phyloP scores from a whole-genome alignment of 2,797 vertebrate genomes.

The Darevskia mixta region DNA sequence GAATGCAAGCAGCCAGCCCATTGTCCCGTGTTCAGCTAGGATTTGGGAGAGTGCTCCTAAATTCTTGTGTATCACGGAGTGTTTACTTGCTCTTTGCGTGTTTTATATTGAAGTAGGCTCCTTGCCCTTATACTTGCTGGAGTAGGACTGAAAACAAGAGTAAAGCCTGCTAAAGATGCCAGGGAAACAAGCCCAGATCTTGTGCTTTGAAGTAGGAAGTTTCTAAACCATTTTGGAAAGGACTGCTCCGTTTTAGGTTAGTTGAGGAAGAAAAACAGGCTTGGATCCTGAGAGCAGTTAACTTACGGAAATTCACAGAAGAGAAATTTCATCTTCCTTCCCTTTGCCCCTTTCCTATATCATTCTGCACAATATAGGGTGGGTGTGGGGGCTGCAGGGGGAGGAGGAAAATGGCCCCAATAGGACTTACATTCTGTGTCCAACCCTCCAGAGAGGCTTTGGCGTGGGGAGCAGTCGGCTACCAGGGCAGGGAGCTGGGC shows the following conservation, averaged over 20 bases:
- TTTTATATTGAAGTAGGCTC: neutral
- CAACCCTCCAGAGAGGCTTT: no score
- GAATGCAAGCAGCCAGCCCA: neutral
- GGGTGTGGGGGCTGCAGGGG: no score
- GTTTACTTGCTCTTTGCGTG: neutral
- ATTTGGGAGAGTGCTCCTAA: neutral
- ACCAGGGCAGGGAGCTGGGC: no score
- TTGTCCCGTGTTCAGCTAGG: neutral
- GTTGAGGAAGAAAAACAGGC: neutral
- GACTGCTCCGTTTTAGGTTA: neutral
- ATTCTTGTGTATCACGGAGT: neutral
- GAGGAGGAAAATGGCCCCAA: no score
- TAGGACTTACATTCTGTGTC: no score
- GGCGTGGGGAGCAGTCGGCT: no score
- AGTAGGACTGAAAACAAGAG: neutral
- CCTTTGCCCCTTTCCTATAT: no score
- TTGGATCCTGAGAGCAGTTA: no score
- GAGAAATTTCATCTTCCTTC: no score
- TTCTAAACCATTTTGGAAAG: neutral
- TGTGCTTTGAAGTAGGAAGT: neutral
- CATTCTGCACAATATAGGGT: no score
- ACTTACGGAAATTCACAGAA: no score
- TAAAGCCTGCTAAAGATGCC: neutral
- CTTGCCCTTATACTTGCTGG: no score
- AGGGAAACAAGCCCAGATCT: neutral